Evolutionary conservation across 1,140 invertebrate species (phyloP), one percentile per base, ranked within the genome.

Genomic region (Mercenaria mercenaria): DNA sequence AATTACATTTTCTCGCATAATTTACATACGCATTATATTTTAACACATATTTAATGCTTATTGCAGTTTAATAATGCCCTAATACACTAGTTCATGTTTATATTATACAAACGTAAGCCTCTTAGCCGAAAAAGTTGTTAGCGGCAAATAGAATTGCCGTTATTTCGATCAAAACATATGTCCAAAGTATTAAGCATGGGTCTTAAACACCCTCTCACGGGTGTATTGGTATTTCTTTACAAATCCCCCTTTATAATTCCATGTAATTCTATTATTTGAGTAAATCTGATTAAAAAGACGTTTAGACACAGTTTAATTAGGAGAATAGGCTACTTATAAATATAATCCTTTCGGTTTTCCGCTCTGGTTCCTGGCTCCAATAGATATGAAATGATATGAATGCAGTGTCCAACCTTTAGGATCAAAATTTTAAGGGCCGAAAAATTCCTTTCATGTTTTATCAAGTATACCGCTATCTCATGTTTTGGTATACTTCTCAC

Each of bases 261-360:
- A 67, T 81, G 61, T 88, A 88, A 88, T 81, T 59, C 86, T 81
- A 88, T 88, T 81, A 88, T 72, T 61, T 32, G 43, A 32, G 37
- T 50, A 81, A 88, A 88, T 77, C 86, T 88, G 86, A 88, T 88
- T 88, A 88, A 72, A 80, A 56, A 15, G 34, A n/a, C 86, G 86
- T 88, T 88, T 88, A 88, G 86, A 50, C 59, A 81, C 41, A 43
- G 59, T 88, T 88, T 88, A 88, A 88, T 88, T 88, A 64, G 39
- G 20, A 80, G 56, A 80, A 80, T 81, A 80, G 61, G 69, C 41
- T 88, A 81, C 76, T 88, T 80, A 81, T 52, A 72, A 43, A 64
- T 50, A 47, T 88, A 88, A 88, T 88, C 86, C 86, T 69, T n/a
- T n/a, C 76, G 11, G 32, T 81, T 64, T 41, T 79, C 41, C 26